phyloP scores from a whole-genome alignment of 2,113 vertebrate species.

The Monopterus albus region DNA sequence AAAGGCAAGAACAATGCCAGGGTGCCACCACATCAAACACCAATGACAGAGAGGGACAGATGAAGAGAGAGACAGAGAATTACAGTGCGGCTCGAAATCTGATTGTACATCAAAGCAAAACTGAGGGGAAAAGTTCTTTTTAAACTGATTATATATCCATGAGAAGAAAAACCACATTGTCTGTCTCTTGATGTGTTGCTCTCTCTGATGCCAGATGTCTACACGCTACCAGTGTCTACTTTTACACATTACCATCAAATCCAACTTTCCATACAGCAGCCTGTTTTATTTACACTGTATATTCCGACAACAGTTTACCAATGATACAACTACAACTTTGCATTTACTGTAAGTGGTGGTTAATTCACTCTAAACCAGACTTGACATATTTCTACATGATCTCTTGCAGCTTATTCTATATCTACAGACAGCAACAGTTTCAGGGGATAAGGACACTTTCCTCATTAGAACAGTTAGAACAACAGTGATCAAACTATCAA shows the following conservation, averaged over 20 bases:
- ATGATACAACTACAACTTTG: too few relatives aligned
- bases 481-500: conserved; percentile 34
- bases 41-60: conserved; percentile 34
- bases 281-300: conserved; percentile 9
- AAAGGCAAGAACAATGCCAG: conserved; percentile 78
- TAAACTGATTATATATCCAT: conserved; percentile 82
- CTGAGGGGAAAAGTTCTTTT: conserved; percentile 75
- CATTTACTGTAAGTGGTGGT: too few relatives aligned
- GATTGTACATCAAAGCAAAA: conserved; percentile 80
- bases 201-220: conserved; percentile 76
- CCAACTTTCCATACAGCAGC: conserved; percentile 25
- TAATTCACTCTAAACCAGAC: conserved; percentile 35
- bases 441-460: conserved; percentile 58
- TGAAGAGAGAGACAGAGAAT: conserved; percentile 63
- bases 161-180: conserved; percentile 77
- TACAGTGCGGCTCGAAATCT: conserved; percentile 76
- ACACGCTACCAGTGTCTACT: conserved; percentile 77
- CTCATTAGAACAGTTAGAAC: conserved; percentile 53
- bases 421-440: conserved; percentile 42
- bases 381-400: conserved; percentile 48
- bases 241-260: conserved; percentile 75
- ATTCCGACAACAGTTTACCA: conserved; percentile 9
- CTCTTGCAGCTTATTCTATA: conserved; percentile 43
- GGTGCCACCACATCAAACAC: conserved; percentile 78
- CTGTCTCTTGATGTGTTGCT: conserved; percentile 50